Evolutionary conservation across 2,888 invertebrate genomes (phyloP).

Genomic region (Aromia moschata): DNA sequence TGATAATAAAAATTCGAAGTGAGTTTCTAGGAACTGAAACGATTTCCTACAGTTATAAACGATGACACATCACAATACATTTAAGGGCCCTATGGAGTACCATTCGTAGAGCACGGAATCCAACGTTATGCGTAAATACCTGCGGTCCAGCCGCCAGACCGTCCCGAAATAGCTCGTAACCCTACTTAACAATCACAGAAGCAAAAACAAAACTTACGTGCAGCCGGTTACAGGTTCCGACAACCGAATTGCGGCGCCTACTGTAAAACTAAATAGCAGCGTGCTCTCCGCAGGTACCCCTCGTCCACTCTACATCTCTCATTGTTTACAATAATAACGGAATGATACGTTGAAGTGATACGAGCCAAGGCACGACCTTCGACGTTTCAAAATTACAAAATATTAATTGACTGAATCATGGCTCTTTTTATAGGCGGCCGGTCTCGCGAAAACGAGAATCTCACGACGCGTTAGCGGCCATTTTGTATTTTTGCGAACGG

Average conservation of each 20-base stretch:
- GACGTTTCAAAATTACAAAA: constrained; percentile 14
- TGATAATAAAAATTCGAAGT: no score
- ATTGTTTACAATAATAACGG: constrained; percentile 11
- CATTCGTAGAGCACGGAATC: no score
- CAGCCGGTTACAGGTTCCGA: background rate
- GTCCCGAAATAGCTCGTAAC: no score
- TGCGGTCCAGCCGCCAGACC: no score
- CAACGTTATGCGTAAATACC: no score
- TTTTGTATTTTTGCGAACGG: no score
- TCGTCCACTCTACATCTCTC: background rate
- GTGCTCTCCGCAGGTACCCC: background rate
- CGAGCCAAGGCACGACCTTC: constrained; percentile 11
- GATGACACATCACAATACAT: no score
- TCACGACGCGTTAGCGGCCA: no score
- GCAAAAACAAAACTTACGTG: constrained; percentile 21
- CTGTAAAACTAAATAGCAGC: background rate
- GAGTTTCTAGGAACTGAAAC: no score
- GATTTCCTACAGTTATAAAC: no score
- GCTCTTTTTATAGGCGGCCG: constrained; percentile 13
- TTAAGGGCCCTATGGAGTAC: no score
- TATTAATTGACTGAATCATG: constrained; percentile 14
- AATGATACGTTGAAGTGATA: constrained; percentile 5
- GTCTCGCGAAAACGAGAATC: background rate
- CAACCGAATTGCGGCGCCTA: background rate
- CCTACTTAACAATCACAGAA: no score